Conservation (phyloP, 2,797 vertebrate genomes). For the Platyrinchus mystaceus region DNA sequence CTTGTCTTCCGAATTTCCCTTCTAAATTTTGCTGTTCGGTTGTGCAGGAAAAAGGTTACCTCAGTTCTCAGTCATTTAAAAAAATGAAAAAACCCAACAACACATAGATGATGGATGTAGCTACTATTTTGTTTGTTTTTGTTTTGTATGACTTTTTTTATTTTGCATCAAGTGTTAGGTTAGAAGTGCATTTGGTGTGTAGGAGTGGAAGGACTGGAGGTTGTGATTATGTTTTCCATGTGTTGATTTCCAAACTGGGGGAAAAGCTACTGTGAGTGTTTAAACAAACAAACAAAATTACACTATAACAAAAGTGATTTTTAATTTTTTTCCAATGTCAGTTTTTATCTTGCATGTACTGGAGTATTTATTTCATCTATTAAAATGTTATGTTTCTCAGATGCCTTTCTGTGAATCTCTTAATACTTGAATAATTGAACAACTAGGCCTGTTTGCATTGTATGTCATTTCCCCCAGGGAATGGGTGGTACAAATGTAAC, state of each 20-base stretch:
- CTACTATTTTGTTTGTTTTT: constrained; percentile 76
- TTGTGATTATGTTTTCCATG: constrained; percentile 76
- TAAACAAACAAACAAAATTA: constrained; percentile 84
- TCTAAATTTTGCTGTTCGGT: constrained; percentile 67
- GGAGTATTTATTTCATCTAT: constrained; percentile 99
- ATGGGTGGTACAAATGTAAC: constrained; percentile 45
- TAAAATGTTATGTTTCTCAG: constrained; percentile 94
- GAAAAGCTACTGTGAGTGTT: constrained; percentile 93
- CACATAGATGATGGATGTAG: constrained; percentile 84
- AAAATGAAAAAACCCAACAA: constrained; percentile 66
- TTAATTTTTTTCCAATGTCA: constrained; percentile 81
- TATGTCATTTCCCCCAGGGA: constrained; percentile 42
- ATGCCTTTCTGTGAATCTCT: constrained; percentile 68
- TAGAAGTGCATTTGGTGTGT: constrained; percentile 81
- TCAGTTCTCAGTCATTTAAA: constrained; percentile 85
- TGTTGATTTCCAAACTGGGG: constrained; percentile 84
- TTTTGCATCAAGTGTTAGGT: constrained; percentile 77
- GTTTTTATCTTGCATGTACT: constrained; percentile 97
- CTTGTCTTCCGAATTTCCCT: constrained; percentile 66
- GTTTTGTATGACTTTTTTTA: constrained; percentile 60
- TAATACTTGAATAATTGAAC: constrained; percentile 33
- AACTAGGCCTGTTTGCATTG: constrained; percentile 15
- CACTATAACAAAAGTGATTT: constrained; percentile 93
- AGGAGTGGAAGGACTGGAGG: constrained; percentile 78
- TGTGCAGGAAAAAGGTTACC: constrained; percentile 89